Evolutionary conservation across 2,888 invertebrate species (phyloP).

Genomic region (Hetaerina titia): DNA sequence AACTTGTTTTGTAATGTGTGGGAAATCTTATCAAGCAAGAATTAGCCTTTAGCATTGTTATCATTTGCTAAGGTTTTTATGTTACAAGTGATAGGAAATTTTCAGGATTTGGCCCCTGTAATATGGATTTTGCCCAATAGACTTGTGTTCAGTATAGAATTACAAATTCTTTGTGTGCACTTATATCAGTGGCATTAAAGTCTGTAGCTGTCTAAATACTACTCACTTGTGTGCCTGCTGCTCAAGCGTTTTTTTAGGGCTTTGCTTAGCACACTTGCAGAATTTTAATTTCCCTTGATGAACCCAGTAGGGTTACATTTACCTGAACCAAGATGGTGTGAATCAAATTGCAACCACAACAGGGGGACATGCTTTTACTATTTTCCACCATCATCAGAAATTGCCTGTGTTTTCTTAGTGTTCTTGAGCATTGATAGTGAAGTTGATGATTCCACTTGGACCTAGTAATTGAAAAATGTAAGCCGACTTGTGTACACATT

Average conservation of each 20-base stretch:
- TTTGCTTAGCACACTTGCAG: neutral
- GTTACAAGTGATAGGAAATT: neutral
- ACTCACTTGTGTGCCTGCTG: neutral
- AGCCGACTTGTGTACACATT: neutral
- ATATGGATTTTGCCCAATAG: neutral
- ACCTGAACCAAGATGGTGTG: neutral
- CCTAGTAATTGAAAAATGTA: neutral
- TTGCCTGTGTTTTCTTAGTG: too few species aligned
- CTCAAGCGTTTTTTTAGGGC: neutral
- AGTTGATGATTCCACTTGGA: neutral
- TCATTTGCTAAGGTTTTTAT: neutral
- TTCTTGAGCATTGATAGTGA: too few species aligned
- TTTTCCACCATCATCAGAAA: neutral
- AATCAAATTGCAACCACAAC: neutral
- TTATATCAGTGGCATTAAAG: neutral
- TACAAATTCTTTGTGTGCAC: neutral
- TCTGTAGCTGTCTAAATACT: neutral
- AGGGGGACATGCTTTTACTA: neutral
- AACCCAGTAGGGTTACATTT: neutral
- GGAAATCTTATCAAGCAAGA: neutral
- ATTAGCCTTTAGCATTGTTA: neutral
- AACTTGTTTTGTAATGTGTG: neutral
- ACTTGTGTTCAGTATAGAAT: neutral
- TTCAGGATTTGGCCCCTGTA: neutral
- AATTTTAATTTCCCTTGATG: neutral